phyloP scores from a whole-genome alignment of 2,888 invertebrate species.

The Lasioglossum lativentre region DNA sequence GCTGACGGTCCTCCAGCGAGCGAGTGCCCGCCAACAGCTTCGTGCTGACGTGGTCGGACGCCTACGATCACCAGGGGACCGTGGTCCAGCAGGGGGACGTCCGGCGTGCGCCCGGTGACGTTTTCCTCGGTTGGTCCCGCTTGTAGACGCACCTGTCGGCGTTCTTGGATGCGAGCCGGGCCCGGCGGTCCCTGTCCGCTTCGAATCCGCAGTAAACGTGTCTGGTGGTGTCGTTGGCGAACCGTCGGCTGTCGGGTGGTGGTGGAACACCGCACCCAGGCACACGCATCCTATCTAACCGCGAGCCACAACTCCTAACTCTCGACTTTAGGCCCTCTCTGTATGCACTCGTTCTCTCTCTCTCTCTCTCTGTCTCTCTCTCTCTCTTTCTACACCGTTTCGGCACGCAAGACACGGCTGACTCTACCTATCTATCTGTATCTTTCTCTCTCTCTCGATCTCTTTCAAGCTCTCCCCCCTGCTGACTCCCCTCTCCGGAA shows the following conservation, averaged over 20 bases:
- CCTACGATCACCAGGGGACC: constrained; percentile 29
- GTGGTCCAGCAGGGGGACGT: constrained; percentile 14
- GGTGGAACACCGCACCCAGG: constrained; percentile 83
- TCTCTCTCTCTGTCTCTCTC: background rate
- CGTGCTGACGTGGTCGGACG: constrained; percentile 57
- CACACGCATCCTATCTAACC: constrained; percentile 84
- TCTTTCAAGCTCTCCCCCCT: constrained; percentile 30
- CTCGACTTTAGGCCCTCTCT: constrained; percentile 73
- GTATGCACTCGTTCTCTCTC: constrained; percentile 14
- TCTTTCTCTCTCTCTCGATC: constrained; percentile 19
- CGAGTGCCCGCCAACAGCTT: constrained; percentile 46
- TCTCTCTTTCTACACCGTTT: background rate
- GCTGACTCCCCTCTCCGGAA: background rate
- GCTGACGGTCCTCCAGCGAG: constrained; percentile 55
- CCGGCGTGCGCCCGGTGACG: constrained; percentile 19
- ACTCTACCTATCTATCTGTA: constrained; percentile 30
- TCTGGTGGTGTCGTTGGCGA: constrained; percentile 58
- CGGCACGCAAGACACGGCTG: constrained; percentile 61
- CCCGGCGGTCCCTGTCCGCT: constrained; percentile 26
- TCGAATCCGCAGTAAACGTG: constrained; percentile 17
- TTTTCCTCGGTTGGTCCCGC: constrained; percentile 34
- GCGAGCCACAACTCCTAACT: constrained; percentile 81
- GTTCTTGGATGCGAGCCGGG: constrained; percentile 3
- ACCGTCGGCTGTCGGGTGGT: constrained; percentile 73
- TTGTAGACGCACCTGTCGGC: constrained; percentile 31